A percentile compares a stretch with the other conserved stretches of the same genome.
Conservation (phyloP, 2,888 invertebrate genomes). For the Elysia crispata region DNA sequence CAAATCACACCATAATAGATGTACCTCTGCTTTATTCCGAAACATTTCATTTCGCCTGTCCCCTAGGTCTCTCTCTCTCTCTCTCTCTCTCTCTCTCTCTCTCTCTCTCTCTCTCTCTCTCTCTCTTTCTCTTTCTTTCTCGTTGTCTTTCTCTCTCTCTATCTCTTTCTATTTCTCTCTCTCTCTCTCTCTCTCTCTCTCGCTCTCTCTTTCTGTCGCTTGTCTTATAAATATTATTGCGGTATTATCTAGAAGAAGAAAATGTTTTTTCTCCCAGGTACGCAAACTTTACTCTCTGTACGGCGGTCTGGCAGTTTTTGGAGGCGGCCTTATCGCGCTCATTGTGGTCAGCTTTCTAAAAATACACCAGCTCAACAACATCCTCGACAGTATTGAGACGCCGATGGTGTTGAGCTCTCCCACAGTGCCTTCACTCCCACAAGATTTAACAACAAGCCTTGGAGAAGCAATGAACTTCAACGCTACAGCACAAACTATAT, state of each 20-base stretch:
- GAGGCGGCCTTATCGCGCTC: slow-evolving; percentile 14
- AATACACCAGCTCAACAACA: background rate
- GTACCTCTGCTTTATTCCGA: too few relatives aligned
- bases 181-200: too few relatives aligned
- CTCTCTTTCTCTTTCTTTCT: background rate
- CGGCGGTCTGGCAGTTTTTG: slow-evolving; percentile 31
- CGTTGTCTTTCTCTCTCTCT: background rate
- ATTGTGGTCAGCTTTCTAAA: slow-evolving; percentile 33
- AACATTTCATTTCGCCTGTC: too few relatives aligned
- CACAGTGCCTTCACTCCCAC: background rate
- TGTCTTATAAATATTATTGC: too few relatives aligned
- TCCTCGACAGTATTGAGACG: background rate
- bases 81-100: background rate
- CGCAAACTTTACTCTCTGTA: slow-evolving; percentile 17
- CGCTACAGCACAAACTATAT: background rate
- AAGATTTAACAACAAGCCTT: background rate
- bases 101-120: background rate
- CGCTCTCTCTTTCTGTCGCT: too few relatives aligned
- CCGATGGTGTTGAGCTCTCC: background rate
- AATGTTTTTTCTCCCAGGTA: background rate
- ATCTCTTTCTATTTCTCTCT: too few relatives aligned
- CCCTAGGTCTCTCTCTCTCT: slow-evolving; percentile 19
- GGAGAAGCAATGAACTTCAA: background rate
- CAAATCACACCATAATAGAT: too few relatives aligned
- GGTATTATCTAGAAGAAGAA: too few relatives aligned